phyloP scores from a whole-genome alignment of 1,140 invertebrate genomes.

The Yoshiicerus persimilis region DNA sequence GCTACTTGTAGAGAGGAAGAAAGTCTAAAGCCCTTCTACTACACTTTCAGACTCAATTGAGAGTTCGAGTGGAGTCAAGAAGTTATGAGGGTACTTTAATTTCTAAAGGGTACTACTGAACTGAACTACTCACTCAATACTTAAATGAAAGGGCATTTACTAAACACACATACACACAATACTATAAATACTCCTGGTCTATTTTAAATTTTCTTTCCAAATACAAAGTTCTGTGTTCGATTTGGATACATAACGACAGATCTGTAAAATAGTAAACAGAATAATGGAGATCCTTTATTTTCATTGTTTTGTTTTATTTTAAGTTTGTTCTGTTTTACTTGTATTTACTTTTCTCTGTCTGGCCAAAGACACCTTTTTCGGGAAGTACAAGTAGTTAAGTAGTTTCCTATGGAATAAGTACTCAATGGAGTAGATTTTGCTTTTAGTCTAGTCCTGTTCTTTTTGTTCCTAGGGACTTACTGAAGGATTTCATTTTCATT shows the following conservation, averaged over 20 bases:
- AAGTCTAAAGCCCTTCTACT: background rate
- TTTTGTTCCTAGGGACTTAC: background rate
- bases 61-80: background rate
- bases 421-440: background rate
- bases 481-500: background rate
- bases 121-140: background rate
- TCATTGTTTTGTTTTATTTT: background rate
- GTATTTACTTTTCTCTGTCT: slow-evolving; percentile 16
- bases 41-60: background rate
- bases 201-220: background rate
- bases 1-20: background rate
- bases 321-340: background rate
- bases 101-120: background rate
- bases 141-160: background rate
- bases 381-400: background rate
- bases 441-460: background rate
- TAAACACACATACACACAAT: background rate
- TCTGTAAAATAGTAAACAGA: background rate
- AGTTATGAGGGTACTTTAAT: background rate
- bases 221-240: background rate
- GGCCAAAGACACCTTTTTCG: background rate
- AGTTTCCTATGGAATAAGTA: background rate
- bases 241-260: background rate
- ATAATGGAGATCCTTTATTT: background rate
- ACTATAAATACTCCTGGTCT: background rate